Base-by-base conservation (phyloP, 2,113 vertebrate genomes). In the Sprattus sprattus region DNA sequence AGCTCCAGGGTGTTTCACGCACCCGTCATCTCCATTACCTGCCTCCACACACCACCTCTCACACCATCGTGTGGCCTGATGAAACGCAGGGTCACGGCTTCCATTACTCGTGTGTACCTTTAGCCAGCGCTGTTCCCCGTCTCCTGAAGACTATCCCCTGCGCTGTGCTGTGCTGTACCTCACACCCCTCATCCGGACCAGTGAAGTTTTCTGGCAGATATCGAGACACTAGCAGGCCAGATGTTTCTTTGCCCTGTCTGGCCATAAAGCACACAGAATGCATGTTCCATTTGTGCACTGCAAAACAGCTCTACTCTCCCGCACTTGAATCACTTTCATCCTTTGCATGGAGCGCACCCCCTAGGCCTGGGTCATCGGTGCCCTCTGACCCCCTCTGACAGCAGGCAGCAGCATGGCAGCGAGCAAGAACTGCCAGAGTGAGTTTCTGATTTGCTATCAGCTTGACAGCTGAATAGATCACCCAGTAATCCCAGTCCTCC, bases 1-100 rank as follows among this genome's bases (percentile, higher is more conserved):
- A 81, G 81, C 60, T 85, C 64, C n/a, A 28, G n/a, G n/a, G 64
- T 60, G 84, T 80, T 75, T 8, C 54, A 83, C 81, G 45, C 85
- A 82, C n/a, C 88, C 87, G 87, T 86, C 87, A 50, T 87, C 84
- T 89, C 85, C 20, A 88, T 93, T 90, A 89, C 89, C 83, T 71
- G 87, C 88, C 85, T 82, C 81, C 85, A 84, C 57, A 47, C 1
- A 52, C 46, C 83, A 6, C 89, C 88, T 87, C 64, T 88, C 89
- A 86, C 85, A 81, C 54, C 81, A 39, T 80, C 50, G 54, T 64
- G 83, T 7, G 57, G 80, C 82, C 13, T 57, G 60, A 57, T 85
- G 86, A 91, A 92, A 89, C 28, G 32, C 32, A 45, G 85, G 71
- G 57, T 88, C 82, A 87, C 86, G 84, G 87, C 87, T 90, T 86